A percentile compares a stretch with the other conserved stretches of the same genome.
Evolutionary conservation across 2,797 vertebrate species (phyloP).

Genomic region (Myripristis murdjan): DNA sequence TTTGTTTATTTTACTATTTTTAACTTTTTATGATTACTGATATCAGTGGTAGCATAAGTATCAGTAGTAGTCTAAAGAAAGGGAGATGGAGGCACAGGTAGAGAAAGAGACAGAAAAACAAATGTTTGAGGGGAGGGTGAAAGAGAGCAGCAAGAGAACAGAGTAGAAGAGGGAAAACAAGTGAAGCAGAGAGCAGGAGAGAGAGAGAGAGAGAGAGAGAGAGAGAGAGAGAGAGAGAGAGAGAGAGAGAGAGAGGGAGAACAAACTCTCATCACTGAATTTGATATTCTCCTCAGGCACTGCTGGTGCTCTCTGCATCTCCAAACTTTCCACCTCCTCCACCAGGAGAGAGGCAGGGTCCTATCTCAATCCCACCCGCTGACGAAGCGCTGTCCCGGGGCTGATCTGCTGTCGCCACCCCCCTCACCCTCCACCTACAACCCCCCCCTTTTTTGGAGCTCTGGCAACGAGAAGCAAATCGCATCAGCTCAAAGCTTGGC

Average conservation of each 20-base stretch:
- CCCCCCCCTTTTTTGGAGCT: conserved; percentile 26
- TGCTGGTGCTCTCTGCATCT: conserved; percentile 22
- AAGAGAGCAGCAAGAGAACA: too few relatives aligned
- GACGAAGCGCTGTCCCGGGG: conserved; percentile 46
- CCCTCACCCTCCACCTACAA: conserved; percentile 27
- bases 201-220: neutral
- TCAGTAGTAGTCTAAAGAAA: too few relatives aligned
- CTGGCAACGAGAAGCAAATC: conserved; percentile 39
- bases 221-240: neutral
- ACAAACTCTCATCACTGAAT: conserved; percentile 23
- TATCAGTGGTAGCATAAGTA: neutral
- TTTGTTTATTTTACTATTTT: too few relatives aligned
- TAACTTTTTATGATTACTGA: neutral
- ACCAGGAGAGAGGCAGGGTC: conserved; percentile 19
- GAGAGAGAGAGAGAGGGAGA: neutral
- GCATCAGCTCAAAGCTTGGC: conserved; percentile 25
- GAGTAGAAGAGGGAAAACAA: too few relatives aligned
- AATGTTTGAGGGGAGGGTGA: neutral
- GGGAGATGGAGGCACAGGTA: neutral
- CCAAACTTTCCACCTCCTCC: conserved; percentile 36
- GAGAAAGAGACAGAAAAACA: conserved; percentile 4
- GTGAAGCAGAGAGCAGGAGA: too few relatives aligned
- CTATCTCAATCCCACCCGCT: conserved; percentile 18
- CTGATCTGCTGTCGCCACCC: conserved; percentile 52
- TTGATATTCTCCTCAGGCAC: conserved; percentile 27